These are phyloP conservation scores for Porites evermanni DNA, from an alignment of 92 coral and sea anemone species.

Conservation along the genomic window DNA sequence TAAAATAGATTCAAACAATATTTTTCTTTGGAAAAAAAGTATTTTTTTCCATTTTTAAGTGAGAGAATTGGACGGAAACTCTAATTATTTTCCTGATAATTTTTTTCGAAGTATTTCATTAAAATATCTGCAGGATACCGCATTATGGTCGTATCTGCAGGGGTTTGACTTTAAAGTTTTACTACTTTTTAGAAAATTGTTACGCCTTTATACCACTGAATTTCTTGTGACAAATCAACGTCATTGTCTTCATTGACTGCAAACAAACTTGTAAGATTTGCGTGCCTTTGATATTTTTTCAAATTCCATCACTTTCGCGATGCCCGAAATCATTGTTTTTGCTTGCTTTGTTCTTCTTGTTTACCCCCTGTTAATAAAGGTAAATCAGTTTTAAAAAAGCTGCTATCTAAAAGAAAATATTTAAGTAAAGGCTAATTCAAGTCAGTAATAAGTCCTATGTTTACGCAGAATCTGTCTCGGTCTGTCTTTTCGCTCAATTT, in stretches of 20 bases:
- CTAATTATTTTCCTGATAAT: slow-evolving; percentile 29
- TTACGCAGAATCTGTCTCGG: not conserved
- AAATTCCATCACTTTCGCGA: slow-evolving; percentile 22
- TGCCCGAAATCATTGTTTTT: not conserved
- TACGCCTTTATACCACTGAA: not conserved
- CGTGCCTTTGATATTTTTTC: not conserved
- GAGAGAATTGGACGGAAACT: not conserved
- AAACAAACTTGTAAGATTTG: not conserved
- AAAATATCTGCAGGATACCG: slow-evolving; percentile 46
- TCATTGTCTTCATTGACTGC: not conserved
- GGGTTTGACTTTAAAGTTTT: slow-evolving; percentile 8
- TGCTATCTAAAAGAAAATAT: not conserved
- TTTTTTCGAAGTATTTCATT: slow-evolving; percentile 39
- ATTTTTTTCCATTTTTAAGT: not conserved
- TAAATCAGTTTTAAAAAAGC: slow-evolving; percentile 10
- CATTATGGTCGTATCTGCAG: not conserved
- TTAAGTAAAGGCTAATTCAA: not conserved
- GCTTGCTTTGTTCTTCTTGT: not conserved
- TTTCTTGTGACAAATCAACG: not conserved
- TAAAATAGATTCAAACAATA: not conserved
- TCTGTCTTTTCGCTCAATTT: not conserved
- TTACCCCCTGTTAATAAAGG: slow-evolving; percentile 32
- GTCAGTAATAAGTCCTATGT: not conserved
- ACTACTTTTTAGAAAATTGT: not conserved
- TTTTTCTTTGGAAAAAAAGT: not conserved